These are phyloP conservation scores for Embiotoca jacksoni DNA, from an alignment of 2,113 vertebrate genomes.

Conservation along the genomic window DNA sequence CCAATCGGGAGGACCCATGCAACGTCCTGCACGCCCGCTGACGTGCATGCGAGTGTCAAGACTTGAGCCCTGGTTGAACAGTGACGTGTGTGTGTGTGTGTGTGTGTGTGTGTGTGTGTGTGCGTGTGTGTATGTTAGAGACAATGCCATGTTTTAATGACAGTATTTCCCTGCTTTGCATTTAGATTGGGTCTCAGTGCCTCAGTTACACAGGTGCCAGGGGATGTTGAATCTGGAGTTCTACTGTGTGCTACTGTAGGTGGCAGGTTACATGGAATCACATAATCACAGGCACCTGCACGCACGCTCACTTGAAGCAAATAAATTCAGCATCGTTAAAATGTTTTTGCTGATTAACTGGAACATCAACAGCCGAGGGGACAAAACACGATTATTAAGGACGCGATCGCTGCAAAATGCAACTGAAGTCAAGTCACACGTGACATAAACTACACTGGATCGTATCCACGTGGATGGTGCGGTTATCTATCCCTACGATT, in stretches of 20 bases:
- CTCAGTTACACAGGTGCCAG: neutral
- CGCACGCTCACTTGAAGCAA: neutral
- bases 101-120: neutral
- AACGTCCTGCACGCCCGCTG: conserved; percentile 4
- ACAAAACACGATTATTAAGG: neutral
- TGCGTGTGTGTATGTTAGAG: neutral
- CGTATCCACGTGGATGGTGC: no score
- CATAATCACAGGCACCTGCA: neutral
- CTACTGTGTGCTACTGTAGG: neutral
- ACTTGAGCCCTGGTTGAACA: conserved; percentile 15
- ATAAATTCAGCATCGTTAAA: neutral
- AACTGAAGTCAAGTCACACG: neutral
- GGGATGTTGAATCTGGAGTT: conserved; percentile 18
- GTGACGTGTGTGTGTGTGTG: neutral
- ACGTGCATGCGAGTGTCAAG: conserved; percentile 23
- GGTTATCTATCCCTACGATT: no score
- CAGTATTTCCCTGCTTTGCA: conserved; percentile 39
- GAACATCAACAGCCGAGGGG: neutral
- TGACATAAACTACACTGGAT: neutral
- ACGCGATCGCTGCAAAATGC: neutral
- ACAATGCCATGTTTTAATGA: conserved; percentile 26
- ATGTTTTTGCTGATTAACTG: conserved; percentile 9
- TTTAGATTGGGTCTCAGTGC: conserved; percentile 47
- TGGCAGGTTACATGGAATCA: neutral
- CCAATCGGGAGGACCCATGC: conserved; percentile 26